Evolutionary conservation across 2,797 vertebrate genomes (phyloP), one percentile per base, ranked within the genome.

Genomic region (Mastacembelus armatus): DNA sequence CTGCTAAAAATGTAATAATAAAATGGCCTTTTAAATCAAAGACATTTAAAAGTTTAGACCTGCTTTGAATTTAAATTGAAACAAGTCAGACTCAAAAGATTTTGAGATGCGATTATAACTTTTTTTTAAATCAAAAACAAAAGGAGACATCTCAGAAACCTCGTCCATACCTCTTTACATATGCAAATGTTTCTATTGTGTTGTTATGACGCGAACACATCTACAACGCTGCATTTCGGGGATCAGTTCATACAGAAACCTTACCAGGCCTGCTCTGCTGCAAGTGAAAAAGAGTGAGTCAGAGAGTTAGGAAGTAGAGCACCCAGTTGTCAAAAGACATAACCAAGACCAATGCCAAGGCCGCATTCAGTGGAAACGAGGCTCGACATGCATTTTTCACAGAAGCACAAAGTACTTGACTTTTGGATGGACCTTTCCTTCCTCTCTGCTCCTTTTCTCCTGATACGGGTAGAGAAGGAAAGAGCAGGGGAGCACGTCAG

Each of bases 281-380:
- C 57, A 36, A 35, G 68, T 65, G 18, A 15, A 14, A 18, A 22
- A 10, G 61, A 19, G 39, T 16, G 63, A 85, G 78, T 81, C 72
- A 55, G 50, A 77, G 27, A 59, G 65, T 77, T 54, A 45, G 64
- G 9, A 54, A 72, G 68, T 0, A 29, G 56, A 16, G 33, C 59
- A 80, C 77, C 84, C 74, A 77, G 49, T 75, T 80, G 81, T 84
- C 78, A 75, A 47, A 81, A 81, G 74, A 75, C 73, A 65, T 64
- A 71, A 69, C 72, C n/a, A 52, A 72, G 58, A 61, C 62, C 57
- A 14, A 40, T 42, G 76, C 62, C 60, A 30, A 63, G 47, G 62
- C 70, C 9, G 68, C 60, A 3, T 82, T 77, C 66, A 58, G 74
- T 62, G 18, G 56, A 72, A 77, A 77, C 45, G n/a, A 79, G 56